These are phyloP conservation scores for Rhynchonema sp. DNA, from an alignment of 2,888 invertebrate genomes.

Conservation along the genomic window DNA sequence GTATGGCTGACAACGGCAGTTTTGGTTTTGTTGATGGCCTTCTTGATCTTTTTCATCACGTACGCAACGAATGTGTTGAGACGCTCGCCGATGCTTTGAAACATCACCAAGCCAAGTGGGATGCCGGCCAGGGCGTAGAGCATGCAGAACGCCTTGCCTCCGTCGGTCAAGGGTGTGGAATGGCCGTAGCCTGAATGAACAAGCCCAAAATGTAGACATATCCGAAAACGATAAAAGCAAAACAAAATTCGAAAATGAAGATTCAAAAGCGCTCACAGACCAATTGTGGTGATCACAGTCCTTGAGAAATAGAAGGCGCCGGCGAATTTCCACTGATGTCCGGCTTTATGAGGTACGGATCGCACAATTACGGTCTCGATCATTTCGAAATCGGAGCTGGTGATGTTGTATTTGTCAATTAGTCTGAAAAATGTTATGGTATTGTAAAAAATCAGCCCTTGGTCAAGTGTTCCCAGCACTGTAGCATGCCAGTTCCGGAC, in stretches of 20 bases:
- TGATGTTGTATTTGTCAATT: constrained; percentile 88
- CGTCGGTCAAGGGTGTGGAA: constrained; percentile 80
- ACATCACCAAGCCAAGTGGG: constrained; percentile 88
- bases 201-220: too few species aligned
- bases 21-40: too few species aligned
- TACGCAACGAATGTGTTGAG: constrained; percentile 92
- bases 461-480: too few species aligned
- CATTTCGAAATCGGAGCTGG: constrained; percentile 66
- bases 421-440: too few species aligned
- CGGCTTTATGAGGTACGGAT: constrained; percentile 89
- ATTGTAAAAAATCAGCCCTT: too few species aligned
- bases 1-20: too few species aligned
- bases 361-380: constrained; percentile 83
- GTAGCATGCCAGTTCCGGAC: too few species aligned
- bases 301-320: constrained; percentile 98
- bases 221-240: too few species aligned
- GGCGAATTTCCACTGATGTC: constrained; percentile 98
- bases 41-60: too few species aligned
- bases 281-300: constrained; percentile 92
- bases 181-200: constrained; percentile 70
- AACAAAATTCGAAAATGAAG: background rate
- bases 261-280: constrained; percentile 31
- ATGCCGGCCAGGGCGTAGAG: constrained; percentile 59
- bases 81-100: constrained; percentile 94
- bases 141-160: constrained; percentile 97